Evolutionary conservation across 2,888 invertebrate species (phyloP).

Genomic region (Agonum fuliginosum): DNA sequence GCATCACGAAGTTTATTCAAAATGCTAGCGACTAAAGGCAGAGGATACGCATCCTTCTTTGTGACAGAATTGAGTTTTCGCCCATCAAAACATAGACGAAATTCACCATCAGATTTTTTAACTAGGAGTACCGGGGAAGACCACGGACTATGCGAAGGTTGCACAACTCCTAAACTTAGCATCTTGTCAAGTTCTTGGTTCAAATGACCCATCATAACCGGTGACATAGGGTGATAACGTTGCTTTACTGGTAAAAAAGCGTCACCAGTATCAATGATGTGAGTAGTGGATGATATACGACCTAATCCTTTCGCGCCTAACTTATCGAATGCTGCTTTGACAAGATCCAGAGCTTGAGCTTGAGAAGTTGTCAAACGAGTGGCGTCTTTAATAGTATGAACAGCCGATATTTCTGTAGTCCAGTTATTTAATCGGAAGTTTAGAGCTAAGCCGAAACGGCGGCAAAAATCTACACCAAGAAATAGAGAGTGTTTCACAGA

Average conservation of each 20-base stretch:
- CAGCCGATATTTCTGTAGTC: not conserved
- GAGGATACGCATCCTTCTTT: too few species aligned
- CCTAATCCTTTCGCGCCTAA: not conserved
- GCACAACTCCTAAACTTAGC: not conserved
- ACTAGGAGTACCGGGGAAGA: constrained; percentile 64
- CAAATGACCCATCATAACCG: not conserved
- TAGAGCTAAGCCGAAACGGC: too few species aligned
- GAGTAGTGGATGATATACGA: not conserved
- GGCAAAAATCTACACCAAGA: too few species aligned
- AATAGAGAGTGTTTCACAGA: too few species aligned
- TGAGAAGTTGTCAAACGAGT: not conserved
- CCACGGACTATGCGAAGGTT: constrained; percentile 62
- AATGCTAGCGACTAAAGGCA: constrained; percentile 58
- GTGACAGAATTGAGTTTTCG: constrained; percentile 64
- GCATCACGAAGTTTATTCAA: too few species aligned
- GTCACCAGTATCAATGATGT: not conserved
- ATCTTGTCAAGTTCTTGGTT: not conserved
- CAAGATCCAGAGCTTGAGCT: too few species aligned
- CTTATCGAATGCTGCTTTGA: too few species aligned
- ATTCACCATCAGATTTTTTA: constrained; percentile 63
- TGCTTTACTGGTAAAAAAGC: not conserved
- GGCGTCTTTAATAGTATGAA: constrained; percentile 52
- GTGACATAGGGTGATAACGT: not conserved
- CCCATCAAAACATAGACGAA: constrained; percentile 64
- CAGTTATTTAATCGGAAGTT: not conserved